Evolutionary conservation across 2,113 vertebrate species (phyloP), one percentile per base, ranked within the genome.

Genomic region (Macrotis lagotis): DNA sequence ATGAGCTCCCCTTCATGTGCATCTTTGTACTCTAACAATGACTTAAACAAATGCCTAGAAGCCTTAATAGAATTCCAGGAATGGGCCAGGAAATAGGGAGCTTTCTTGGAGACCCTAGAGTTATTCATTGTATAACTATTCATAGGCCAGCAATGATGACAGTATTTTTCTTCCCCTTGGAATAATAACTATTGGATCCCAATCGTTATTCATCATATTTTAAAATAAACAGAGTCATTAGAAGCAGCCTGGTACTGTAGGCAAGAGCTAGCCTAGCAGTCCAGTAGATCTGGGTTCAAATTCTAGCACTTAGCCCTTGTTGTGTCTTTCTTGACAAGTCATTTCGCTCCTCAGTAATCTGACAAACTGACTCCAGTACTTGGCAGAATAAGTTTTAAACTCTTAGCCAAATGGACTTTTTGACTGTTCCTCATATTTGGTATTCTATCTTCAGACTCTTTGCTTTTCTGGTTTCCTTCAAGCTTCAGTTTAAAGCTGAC

Each of bases 181-280:
- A 92, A 93, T 48, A 92, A 93, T 48, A 92, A 52, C n/a, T 16
- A 92, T 31, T 51, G 47, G 22, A 88, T 88, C 28, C 74, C 5
- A 50, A n/a, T 94, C 91, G 66, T 37, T 49, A 59, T 28, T 53
- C 50, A 11, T 52, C 59, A 89, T 92, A 28, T 91, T 96, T 59
- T 89, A 96, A 94, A 83, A 28, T 37, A 93, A 93, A 28, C 83
- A 95, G 19, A 50, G 50, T 8, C 92, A 66, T 59, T 50, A 93
- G 48, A 51, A 25, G 51, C 3, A 31, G 26, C 28, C 11, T 59
- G 55, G 55, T 59, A 11, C 28, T 31, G 55, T 59, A 11, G 28
- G 26, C 55, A 59, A 59, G 9, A 31, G 28, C 55, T 59, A 31
- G 26, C 9, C 28, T 59, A 59, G 26, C 8, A 1, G 28, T 59